A percentile compares a stretch with the other conserved stretches of the same genome.
Conservation (phyloP, 2,113 vertebrate genomes). For the Paramisgurnus dabryanus region DNA sequence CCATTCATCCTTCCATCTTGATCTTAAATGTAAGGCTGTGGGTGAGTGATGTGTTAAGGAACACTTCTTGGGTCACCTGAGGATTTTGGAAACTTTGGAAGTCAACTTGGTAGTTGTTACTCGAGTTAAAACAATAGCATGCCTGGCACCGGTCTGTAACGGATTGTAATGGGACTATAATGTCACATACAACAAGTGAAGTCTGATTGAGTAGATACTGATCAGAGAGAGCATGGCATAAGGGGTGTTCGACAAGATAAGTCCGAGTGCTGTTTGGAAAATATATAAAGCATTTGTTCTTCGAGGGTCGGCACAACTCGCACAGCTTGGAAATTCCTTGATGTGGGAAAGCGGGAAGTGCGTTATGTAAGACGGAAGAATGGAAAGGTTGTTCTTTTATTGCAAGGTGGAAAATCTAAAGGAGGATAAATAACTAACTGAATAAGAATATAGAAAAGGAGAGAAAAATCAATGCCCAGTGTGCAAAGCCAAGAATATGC, state of each 20-base stretch:
- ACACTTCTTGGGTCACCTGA: not conserved
- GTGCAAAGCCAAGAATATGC: constrained; percentile 59
- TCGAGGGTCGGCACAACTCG: not conserved
- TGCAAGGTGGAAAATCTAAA: constrained; percentile 9
- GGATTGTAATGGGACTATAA: constrained; percentile 52
- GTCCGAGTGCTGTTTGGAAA: not conserved
- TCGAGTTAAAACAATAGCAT: constrained; percentile 23
- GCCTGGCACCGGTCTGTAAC: constrained; percentile 23
- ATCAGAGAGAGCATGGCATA: not conserved
- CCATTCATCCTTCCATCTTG: constrained; percentile 36
- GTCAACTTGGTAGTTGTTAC: constrained; percentile 30
- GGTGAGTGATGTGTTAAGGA: constrained; percentile 12
- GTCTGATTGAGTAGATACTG: not conserved
- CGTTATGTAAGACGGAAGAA: constrained; percentile 28
- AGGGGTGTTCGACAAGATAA: not conserved
- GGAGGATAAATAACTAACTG: constrained; percentile 38
- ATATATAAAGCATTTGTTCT: not conserved
- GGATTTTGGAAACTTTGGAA: constrained; percentile 11
- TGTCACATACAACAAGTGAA: constrained; percentile 25
- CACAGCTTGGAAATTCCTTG: not conserved
- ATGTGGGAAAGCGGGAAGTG: constrained; percentile 3
- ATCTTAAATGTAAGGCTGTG: constrained; percentile 11
- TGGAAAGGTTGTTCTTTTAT: constrained; percentile 15
- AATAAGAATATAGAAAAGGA: constrained; percentile 47
- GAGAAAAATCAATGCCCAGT: constrained; percentile 61